Percentiles rank a stretch among this genome's conserved stretches.
Evolutionary conservation across 2,113 vertebrate genomes (phyloP).

Genomic region (Phyllostomus hastatus): DNA sequence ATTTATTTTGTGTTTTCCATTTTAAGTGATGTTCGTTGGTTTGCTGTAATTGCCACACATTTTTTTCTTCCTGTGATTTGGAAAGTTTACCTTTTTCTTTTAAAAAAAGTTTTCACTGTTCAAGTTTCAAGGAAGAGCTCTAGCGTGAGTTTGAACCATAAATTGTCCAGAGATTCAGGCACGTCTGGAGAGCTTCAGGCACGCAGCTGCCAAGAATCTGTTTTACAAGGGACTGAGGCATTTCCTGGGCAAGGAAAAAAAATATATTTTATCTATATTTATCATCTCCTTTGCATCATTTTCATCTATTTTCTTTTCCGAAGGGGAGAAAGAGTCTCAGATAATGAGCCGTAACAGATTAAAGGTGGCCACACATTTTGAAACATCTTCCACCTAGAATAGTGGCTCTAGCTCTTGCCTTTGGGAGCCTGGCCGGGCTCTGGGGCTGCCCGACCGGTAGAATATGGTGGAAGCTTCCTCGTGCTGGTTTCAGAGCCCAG

Average conservation of each 20-base stretch:
- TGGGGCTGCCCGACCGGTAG: background rate
- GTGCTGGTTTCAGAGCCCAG: background rate
- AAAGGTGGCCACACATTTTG: background rate
- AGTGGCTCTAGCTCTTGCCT: background rate
- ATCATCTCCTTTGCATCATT: background rate
- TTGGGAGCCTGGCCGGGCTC: background rate
- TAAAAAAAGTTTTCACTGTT: background rate
- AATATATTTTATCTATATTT: background rate
- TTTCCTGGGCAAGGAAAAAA: background rate
- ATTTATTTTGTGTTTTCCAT: background rate
- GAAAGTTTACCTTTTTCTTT: background rate
- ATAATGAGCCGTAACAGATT: background rate
- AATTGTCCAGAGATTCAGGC: background rate
- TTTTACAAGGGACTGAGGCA: background rate
- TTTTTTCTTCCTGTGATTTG: background rate
- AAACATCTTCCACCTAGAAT: background rate
- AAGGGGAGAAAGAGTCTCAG: background rate
- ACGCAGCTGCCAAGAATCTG: background rate
- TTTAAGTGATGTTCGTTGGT: background rate
- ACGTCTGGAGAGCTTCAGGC: background rate
- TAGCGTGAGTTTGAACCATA: background rate
- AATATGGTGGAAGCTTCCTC: background rate
- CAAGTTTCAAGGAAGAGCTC: background rate
- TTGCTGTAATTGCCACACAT: background rate
- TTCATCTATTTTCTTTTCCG: background rate